Evolutionary conservation across 2,888 invertebrate genomes (phyloP).

Genomic region (Chrysolina oricalcia): DNA sequence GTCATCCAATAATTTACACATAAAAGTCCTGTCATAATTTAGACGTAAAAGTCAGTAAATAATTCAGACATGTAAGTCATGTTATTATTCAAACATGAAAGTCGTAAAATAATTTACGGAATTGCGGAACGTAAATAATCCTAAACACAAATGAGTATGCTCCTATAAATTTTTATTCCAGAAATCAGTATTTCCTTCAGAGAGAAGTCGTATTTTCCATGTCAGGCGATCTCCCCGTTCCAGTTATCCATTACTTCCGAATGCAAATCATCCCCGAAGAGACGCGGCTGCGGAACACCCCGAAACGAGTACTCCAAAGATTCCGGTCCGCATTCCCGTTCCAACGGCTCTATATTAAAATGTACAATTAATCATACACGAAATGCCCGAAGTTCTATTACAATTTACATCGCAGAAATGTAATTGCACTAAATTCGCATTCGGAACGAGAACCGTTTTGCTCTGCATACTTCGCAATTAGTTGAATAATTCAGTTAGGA

Average conservation of each 20-base stretch:
- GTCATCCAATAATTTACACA: no score
- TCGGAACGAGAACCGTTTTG: slow-evolving; percentile 28
- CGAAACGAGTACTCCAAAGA: slow-evolving; percentile 7
- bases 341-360: slow-evolving; percentile 25
- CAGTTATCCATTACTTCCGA: not conserved
- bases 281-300: slow-evolving; percentile 3
- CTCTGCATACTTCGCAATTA: slow-evolving; percentile 30
- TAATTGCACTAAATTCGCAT: slow-evolving; percentile 33
- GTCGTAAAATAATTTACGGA: no score
- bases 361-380: slow-evolving; percentile 31
- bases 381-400: slow-evolving; percentile 34
- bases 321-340: slow-evolving; percentile 18
- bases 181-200: no score
- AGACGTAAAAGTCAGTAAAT: no score
- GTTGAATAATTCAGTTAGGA: slow-evolving; percentile 25
- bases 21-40: no score
- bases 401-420: slow-evolving; percentile 36
- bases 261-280: slow-evolving; percentile 18
- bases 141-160: no score
- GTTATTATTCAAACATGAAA: no score
- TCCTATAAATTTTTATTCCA: no score
- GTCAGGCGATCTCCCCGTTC: not conserved
- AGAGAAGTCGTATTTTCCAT: no score
- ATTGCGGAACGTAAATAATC: not conserved
- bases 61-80: no score